Evolutionary conservation across 2,888 invertebrate species (phyloP).

Genomic region (Hirtodrosophila confusa): DNA sequence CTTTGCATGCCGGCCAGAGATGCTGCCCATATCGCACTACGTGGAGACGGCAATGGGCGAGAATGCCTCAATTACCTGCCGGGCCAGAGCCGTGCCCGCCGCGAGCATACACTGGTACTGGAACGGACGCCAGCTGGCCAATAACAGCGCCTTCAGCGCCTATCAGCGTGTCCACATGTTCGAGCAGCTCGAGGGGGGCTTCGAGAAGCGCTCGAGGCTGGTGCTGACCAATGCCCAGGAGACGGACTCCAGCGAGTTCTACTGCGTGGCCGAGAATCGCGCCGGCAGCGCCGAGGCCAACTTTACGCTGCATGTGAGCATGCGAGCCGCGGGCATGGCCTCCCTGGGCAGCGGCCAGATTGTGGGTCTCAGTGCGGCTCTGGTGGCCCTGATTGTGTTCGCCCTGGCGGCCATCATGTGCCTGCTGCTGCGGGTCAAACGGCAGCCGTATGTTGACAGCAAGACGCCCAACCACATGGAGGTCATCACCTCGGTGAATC

Average conservation of each 20-base stretch:
- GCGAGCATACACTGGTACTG: slow-evolving; percentile 94
- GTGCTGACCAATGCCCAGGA: slow-evolving; percentile 93
- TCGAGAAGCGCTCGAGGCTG: slow-evolving; percentile 90
- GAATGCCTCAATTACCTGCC: slow-evolving; percentile 93
- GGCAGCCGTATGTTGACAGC: slow-evolving; percentile 90
- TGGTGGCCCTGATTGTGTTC: slow-evolving; percentile 91
- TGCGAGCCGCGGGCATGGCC: slow-evolving; percentile 91
- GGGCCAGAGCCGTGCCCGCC: slow-evolving; percentile 91
- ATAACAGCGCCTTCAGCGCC: slow-evolving; percentile 91
- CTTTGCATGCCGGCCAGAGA: slow-evolving; percentile 94
- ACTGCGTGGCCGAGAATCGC: slow-evolving; percentile 95
- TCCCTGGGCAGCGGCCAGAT: slow-evolving; percentile 93
- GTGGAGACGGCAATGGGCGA: slow-evolving; percentile 92
- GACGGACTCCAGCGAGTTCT: slow-evolving; percentile 92
- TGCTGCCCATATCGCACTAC: slow-evolving; percentile 89
- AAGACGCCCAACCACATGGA: slow-evolving; percentile 91
- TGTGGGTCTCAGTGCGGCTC: slow-evolving; percentile 92
- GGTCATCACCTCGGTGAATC: slow-evolving; percentile 88
- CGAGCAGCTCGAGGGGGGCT: slow-evolving; percentile 87
- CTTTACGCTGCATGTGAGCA: slow-evolving; percentile 93
- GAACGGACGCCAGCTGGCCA: slow-evolving; percentile 91
- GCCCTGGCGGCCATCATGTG: slow-evolving; percentile 90
- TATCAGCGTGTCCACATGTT: slow-evolving; percentile 91
- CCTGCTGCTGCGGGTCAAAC: slow-evolving; percentile 89
- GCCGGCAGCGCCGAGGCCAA: slow-evolving; percentile 95